A percentile compares a stretch with the other conserved stretches of the same genome.
Evolutionary conservation across 2,113 vertebrate species (phyloP).

Genomic region (Salvelinus alpinus): DNA sequence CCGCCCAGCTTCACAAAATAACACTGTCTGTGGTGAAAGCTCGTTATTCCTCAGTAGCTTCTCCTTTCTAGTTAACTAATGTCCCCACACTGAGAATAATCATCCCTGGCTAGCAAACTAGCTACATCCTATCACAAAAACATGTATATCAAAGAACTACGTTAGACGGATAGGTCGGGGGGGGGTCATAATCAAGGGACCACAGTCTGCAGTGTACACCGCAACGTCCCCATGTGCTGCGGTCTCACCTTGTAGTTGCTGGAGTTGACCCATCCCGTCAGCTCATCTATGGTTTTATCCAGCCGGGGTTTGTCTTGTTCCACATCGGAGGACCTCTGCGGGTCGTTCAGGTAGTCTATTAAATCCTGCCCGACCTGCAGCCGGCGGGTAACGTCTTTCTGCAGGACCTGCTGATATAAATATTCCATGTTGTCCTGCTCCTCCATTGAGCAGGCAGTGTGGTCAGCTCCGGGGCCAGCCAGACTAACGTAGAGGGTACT

Average conservation of each 20-base stretch:
- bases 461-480: slow-evolving; percentile 47
- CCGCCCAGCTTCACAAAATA: too few relatives aligned
- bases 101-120: neutral
- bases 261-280: slow-evolving; percentile 88
- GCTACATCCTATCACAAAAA: neutral
- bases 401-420: slow-evolving; percentile 87
- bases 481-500: slow-evolving; percentile 19
- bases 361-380: slow-evolving; percentile 89
- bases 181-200: too few relatives aligned
- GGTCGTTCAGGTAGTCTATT: slow-evolving; percentile 80
- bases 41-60: too few relatives aligned
- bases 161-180: neutral
- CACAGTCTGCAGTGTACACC: neutral
- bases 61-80: neutral
- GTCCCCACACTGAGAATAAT: neutral
- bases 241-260: slow-evolving; percentile 92
- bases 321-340: slow-evolving; percentile 76
- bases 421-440: slow-evolving; percentile 86
- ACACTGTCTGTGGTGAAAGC: too few relatives aligned
- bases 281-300: slow-evolving; percentile 86
- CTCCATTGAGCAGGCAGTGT: slow-evolving; percentile 69
- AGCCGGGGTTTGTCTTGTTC: slow-evolving; percentile 87
- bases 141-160: neutral
- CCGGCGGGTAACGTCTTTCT: slow-evolving; percentile 88
- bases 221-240: neutral